These are phyloP conservation scores for Boloria selene DNA, from an alignment of 2,888 invertebrate species.

Conservation along the genomic window DNA sequence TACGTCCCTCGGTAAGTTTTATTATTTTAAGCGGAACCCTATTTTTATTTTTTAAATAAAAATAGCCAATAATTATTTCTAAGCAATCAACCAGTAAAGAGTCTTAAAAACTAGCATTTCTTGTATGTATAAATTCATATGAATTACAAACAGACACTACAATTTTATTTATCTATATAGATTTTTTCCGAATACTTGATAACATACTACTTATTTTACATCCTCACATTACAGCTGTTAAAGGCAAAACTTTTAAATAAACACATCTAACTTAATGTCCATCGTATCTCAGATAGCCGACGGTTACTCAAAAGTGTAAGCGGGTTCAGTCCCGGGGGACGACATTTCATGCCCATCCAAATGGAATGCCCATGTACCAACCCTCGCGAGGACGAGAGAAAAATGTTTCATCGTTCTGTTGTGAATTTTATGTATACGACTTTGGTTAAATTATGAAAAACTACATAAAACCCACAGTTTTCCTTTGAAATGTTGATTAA, in stretches of 20 bases:
- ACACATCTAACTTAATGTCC: slow-evolving; percentile 8
- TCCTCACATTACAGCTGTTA: not conserved
- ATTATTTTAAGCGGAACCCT: too few species aligned
- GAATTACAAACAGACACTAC: too few species aligned
- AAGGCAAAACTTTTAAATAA: not conserved
- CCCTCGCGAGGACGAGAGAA: slow-evolving; percentile 34
- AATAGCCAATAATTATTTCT: too few species aligned
- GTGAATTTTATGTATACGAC: slow-evolving; percentile 29
- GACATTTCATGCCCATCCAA: slow-evolving; percentile 43
- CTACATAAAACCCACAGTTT: too few species aligned
- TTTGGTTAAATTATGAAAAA: slow-evolving; percentile 22
- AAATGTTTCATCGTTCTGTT: slow-evolving; percentile 33
- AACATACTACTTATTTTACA: not conserved
- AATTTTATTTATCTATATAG: too few species aligned
- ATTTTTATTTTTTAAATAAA: too few species aligned
- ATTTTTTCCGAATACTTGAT: too few species aligned
- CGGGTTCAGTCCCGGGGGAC: slow-evolving; percentile 44
- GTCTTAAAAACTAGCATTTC: too few species aligned
- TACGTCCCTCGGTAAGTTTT: too few species aligned
- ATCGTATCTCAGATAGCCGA: slow-evolving; percentile 25
- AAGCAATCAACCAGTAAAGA: too few species aligned
- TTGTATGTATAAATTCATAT: too few species aligned
- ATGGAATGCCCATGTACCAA: slow-evolving; percentile 49
- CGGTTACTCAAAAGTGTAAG: slow-evolving; percentile 32
- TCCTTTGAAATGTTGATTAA: too few species aligned